Evolutionary conservation across 2,797 vertebrate genomes (phyloP).

Genomic region (Esox masquinongy): DNA sequence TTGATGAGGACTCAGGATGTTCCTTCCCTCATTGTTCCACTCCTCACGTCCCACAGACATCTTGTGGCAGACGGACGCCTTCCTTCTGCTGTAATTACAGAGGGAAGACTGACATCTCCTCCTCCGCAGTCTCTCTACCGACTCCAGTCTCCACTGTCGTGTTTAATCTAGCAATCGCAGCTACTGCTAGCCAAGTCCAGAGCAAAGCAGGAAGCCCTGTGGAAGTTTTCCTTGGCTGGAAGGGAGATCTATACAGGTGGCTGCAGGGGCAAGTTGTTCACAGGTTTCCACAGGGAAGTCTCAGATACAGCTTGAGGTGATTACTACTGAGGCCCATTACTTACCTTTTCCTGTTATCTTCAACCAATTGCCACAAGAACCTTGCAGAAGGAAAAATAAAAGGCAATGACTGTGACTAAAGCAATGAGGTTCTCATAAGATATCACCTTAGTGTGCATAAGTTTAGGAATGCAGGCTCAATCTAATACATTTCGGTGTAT

Average conservation of each 20-base stretch:
- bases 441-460: too few relatives aligned
- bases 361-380: not conserved
- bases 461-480: too few relatives aligned
- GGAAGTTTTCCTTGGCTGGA: not conserved
- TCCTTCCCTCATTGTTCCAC: not conserved
- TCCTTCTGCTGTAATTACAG: constrained; percentile 46
- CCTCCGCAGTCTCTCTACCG: constrained; percentile 33
- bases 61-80: constrained; percentile 27
- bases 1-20: not conserved
- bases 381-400: not conserved
- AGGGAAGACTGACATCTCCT: constrained; percentile 44
- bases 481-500: too few relatives aligned
- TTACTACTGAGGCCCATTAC: not conserved
- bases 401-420: not conserved
- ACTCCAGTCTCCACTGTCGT: not conserved
- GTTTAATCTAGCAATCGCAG: not conserved
- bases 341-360: not conserved
- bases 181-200: not conserved
- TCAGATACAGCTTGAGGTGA: not conserved
- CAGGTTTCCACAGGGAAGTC: not conserved
- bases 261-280: not conserved
- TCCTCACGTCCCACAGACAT: constrained; percentile 7
- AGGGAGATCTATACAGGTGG: not conserved
- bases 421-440: not conserved
- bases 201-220: not conserved